Evolutionary conservation across 2,113 vertebrate species (phyloP).

Genomic region (Sitta europaea): DNA sequence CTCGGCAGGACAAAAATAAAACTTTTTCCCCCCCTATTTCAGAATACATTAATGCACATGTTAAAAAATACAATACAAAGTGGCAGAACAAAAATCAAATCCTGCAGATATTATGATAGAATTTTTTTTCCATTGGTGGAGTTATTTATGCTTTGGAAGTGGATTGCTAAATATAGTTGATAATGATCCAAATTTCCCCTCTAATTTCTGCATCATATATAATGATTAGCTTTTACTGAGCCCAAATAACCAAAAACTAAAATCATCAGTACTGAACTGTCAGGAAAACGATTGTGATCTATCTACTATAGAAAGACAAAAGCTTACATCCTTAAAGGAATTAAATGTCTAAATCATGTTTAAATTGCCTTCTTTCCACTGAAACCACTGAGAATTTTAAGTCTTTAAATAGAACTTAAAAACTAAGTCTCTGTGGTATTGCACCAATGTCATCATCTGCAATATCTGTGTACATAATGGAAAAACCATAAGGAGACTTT

Average conservation of each 20-base stretch:
- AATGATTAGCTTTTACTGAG: background rate
- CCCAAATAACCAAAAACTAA: background rate
- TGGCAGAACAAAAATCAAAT: background rate
- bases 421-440: background rate
- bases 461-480: background rate
- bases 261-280: background rate
- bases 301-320: background rate
- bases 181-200: background rate
- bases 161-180: background rate
- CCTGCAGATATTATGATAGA: background rate
- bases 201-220: background rate
- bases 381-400: background rate
- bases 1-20: background rate
- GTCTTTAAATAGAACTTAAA: background rate
- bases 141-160: background rate
- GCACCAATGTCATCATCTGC: background rate
- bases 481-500: background rate
- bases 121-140: background rate
- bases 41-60: background rate
- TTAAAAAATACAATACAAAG: background rate
- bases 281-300: background rate
- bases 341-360: background rate
- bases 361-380: conserved; percentile 10
- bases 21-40: background rate
- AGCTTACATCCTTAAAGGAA: background rate